Base-by-base conservation (phyloP, 1,140 invertebrate genomes). In the Calycopis cecrops region DNA sequence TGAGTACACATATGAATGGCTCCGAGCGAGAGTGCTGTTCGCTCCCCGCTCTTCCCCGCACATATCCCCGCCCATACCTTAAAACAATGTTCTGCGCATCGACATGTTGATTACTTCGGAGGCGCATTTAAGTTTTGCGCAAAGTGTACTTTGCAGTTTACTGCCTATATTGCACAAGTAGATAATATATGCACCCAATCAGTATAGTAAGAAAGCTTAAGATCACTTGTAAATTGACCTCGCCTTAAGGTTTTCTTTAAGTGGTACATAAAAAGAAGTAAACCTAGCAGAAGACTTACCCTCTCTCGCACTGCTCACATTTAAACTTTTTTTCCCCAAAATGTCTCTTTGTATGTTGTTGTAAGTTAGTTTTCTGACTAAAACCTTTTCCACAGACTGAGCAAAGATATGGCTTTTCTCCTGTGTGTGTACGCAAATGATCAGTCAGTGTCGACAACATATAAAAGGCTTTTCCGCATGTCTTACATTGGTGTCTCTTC, bases 401-500 rank as follows among this genome's bases (percentile, higher is more conserved):
- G 55, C 91, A 92, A 8, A 89, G 62, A 55, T 85, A 90, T 3
- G 90, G 90, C 17, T 91, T 89, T 44, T 91, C 89, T 0, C 88
- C 89, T 0, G 90, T 90, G 69, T 92, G 91, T 2, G 84, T 89
- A 6, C 88, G 60, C 52, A 89, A 76, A 67, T 92, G 89, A 58
- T 90, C 90, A 0, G 81, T 89, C 47, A 91, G 64, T 0, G 89
- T 88, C 0, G 89, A 90, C 14, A 88, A 54, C 83, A 90, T 89
- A 4, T 81, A 84, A 38, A 91, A 90, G 0, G 67, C 61, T 52
- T 92, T 92, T 35, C 88, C 86, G 60, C 92, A 92, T 9, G 88
- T 69, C 7, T 81, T 73, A 67, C 91, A 92, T 16, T 88, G 81
- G 64, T 92, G 90, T 34, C 89, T 89, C 21, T 90, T 87, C 42